Conservation (phyloP, 2,888 invertebrate species). For the Synanthedon formicaeformis region DNA sequence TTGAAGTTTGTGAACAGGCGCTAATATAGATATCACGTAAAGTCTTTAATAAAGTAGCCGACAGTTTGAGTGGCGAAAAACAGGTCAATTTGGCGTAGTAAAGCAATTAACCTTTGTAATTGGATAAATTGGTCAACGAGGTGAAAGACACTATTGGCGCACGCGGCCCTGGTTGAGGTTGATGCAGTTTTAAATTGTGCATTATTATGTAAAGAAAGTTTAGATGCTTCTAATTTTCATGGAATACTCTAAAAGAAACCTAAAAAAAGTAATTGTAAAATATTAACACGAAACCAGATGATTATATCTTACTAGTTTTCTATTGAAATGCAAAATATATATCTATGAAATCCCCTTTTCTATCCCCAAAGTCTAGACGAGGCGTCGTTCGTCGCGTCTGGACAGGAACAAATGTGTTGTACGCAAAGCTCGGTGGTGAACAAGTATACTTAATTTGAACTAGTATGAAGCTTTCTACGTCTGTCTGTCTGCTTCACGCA, state of each 20-base stretch:
- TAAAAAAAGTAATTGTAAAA: too few species aligned
- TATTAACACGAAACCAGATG: too few species aligned
- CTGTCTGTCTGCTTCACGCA: too few species aligned
- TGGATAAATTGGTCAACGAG: slow-evolving; percentile 15
- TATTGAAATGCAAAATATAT: too few species aligned
- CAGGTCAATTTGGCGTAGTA: slow-evolving; percentile 11
- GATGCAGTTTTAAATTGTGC: background rate
- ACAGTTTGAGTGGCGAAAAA: background rate
- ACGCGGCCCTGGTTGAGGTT: background rate
- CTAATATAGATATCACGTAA: too few species aligned
- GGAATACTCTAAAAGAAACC: too few species aligned
- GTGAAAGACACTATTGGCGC: slow-evolving; percentile 4
- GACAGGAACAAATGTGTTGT: background rate
- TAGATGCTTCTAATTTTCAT: too few species aligned
- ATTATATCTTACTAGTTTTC: too few species aligned
- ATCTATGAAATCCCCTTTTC: background rate
- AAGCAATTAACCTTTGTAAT: slow-evolving; percentile 24
- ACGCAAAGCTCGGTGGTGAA: background rate
- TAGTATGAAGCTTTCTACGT: too few species aligned
- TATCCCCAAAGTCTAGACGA: slow-evolving; percentile 5
- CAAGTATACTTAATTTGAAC: background rate
- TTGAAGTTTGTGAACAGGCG: too few species aligned
- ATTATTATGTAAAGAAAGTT: too few species aligned
- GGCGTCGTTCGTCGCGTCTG: background rate
- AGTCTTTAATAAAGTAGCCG: background rate